Evolutionary conservation across 2,888 invertebrate species (phyloP).

Genomic region (Amorpha juglandis): DNA sequence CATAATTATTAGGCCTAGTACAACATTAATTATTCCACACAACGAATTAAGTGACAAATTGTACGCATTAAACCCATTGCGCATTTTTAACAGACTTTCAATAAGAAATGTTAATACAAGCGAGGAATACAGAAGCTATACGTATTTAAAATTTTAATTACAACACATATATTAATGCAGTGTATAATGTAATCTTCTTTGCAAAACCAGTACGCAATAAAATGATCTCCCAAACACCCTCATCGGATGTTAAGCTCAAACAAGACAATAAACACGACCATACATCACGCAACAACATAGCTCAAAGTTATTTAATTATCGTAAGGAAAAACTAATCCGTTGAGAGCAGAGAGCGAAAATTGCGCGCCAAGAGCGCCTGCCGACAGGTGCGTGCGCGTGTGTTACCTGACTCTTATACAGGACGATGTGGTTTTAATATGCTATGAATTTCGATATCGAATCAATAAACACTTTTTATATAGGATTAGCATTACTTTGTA

Average conservation of each 20-base stretch:
- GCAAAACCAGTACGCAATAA: neutral
- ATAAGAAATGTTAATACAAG: no score
- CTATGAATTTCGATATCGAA: neutral
- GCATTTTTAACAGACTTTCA: no score
- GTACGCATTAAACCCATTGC: no score
- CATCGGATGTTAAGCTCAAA: slow-evolving; percentile 36
- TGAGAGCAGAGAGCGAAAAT: slow-evolving; percentile 72
- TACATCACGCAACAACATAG: slow-evolving; percentile 79
- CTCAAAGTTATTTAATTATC: slow-evolving; percentile 84
- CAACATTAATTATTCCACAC: neutral
- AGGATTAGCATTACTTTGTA: no score
- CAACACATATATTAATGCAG: neutral
- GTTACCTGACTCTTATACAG: slow-evolving; percentile 61
- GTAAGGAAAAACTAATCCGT: slow-evolving; percentile 83
- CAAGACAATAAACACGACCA: slow-evolving; percentile 78
- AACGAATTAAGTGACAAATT: no score
- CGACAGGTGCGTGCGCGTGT: slow-evolving; percentile 74
- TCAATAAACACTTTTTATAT: neutral
- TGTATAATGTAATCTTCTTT: neutral
- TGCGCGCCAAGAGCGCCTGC: slow-evolving; percentile 62
- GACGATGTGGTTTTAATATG: slow-evolving; percentile 42
- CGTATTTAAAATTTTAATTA: neutral
- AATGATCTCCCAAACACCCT: slow-evolving; percentile 31
- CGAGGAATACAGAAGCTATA: no score
- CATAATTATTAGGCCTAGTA: no score